Percentiles rank a stretch among this genome's conserved stretches.
phyloP scores from a whole-genome alignment of 2,113 vertebrate genomes.

The Eidolon helvum region DNA sequence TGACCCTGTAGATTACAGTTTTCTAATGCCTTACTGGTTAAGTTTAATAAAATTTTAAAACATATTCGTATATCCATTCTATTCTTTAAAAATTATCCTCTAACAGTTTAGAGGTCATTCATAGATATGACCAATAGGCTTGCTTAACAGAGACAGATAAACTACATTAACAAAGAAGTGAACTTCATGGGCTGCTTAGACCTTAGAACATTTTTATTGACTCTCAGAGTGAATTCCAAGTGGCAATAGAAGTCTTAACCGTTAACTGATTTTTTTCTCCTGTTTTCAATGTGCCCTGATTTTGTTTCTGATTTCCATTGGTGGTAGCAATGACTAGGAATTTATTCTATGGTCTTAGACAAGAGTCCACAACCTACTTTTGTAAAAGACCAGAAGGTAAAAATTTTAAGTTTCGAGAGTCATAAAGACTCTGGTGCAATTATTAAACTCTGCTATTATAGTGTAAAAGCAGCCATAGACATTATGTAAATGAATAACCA shows the following conservation, averaged over 20 bases:
- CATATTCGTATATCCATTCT: neutral
- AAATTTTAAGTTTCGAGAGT: constrained; percentile 1
- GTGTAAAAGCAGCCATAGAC: neutral
- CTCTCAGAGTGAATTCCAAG: neutral
- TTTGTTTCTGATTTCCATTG: neutral
- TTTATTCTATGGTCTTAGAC: neutral
- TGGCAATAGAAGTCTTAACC: neutral
- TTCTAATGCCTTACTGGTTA: neutral
- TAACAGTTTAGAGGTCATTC: neutral
- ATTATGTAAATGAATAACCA: neutral
- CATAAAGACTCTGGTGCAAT: neutral
- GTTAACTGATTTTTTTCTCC: neutral
- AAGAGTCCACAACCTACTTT: neutral
- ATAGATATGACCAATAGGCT: neutral
- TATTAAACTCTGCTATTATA: neutral
- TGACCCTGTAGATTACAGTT: neutral
- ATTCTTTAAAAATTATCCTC: neutral
- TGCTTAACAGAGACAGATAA: neutral
- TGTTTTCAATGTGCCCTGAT: neutral
- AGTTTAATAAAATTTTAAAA: neutral
- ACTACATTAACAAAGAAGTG: neutral
- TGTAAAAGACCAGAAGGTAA: neutral
- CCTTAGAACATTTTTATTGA: neutral
- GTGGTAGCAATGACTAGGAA: neutral
- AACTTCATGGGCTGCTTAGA: neutral